Evolutionary conservation across 2,888 invertebrate genomes (phyloP), one percentile per base, ranked within the genome.

Genomic region (Tolmerus cingulatus): DNA sequence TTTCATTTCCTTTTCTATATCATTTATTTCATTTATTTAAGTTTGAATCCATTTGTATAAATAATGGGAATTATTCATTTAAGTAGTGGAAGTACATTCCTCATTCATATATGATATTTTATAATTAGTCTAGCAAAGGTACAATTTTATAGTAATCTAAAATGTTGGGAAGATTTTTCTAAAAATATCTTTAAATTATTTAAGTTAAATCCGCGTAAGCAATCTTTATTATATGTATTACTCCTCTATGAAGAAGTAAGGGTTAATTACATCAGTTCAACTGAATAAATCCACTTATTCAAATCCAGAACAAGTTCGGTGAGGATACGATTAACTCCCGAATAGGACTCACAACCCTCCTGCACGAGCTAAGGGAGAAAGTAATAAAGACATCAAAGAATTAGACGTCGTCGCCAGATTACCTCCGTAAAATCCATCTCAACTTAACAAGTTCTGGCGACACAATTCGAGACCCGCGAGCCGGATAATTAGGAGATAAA

Each of bases 351-450:
- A 46, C 4, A 16, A 46, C 43, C 43, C 43, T 46, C 43, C 16
- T 16, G 12, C 16, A 77, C 4, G 8, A 9, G 30, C 7, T 37
- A 19, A 37, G n/a, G n/a, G 16, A 46, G 43, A 4, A 40, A 43
- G 8, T 78, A 78, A 78, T 2, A 27, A 14, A 78, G 23, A 78
- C 46, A 78, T 78, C 78, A 78, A 78, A 78, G 78, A 43, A 78
- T 37, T 23, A 19, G 23, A 66, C 27, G 66, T 66, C 66, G 27
- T 66, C 19, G 12, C 66, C 66, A 66, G 66, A 23, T 66, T 66
- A 66, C 7, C 66, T 19, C 66, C 12, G 12, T 27, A 23, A 66
- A 66, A 66, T 66, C 27, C 66, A 66, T 66, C 66, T 66, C 27
- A 23, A 12, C 8, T 66, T 66, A 66, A 66, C 27, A 23, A 66